A percentile compares a stretch with the other conserved stretches of the same genome.
Conservation (phyloP, 2,113 vertebrate genomes). For the Gopherus evgoodei region DNA sequence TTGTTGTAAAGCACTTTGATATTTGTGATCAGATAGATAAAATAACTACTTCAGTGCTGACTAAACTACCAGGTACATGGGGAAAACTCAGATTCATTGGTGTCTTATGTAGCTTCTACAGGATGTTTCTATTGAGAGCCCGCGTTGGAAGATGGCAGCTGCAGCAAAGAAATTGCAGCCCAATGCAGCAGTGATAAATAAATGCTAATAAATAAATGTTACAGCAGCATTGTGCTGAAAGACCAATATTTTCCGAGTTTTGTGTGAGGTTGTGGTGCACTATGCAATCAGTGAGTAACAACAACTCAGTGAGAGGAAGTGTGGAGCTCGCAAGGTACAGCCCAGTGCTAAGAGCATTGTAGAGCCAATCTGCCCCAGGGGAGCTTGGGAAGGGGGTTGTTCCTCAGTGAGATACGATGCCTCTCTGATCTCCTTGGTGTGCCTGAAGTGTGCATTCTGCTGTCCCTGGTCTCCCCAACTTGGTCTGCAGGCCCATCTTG, state of each 20-base stretch:
- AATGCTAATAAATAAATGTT: constrained; percentile 2
- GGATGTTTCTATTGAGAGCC: neutral
- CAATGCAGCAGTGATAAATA: neutral
- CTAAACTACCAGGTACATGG: neutral
- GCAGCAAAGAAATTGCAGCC: constrained; percentile 10
- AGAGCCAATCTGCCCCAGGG: neutral
- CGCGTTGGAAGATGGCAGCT: constrained; percentile 8
- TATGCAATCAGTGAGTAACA: neutral
- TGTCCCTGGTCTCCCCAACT: neutral
- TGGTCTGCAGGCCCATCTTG: neutral
- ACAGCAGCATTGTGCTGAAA: neutral
- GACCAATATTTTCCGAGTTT: neutral
- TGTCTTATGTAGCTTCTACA: neutral
- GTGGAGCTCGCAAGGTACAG: neutral
- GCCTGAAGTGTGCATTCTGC: neutral
- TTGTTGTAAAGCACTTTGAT: constrained; percentile 47
- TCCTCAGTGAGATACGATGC: neutral
- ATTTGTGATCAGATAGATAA: constrained; percentile 38
- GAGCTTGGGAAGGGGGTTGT: neutral
- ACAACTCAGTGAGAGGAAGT: neutral
- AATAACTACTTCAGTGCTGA: constrained; percentile 61
- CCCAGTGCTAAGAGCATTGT: neutral
- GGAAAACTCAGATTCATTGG: constrained; percentile 31
- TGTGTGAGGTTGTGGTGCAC: neutral
- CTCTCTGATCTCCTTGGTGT: neutral